These are phyloP conservation scores for Escarpia spicata DNA, from an alignment of 2,888 invertebrate genomes.

Conservation along the genomic window DNA sequence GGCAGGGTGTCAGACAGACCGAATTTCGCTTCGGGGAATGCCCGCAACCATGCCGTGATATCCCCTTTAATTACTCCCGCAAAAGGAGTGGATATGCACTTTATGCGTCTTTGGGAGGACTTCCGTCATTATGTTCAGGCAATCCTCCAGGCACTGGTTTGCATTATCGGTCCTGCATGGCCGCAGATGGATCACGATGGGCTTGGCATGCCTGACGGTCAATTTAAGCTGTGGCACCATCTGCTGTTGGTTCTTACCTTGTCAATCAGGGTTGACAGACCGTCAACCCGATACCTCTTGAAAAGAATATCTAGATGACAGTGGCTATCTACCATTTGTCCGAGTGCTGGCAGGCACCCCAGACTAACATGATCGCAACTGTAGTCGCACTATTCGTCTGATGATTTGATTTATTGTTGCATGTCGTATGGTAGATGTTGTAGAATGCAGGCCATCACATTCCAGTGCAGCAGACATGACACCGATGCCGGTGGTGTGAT, in stretches of 20 bases:
- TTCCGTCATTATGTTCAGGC: neutral
- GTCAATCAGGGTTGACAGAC: neutral
- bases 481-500: too few relatives aligned
- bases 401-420: neutral
- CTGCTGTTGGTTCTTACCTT: neutral
- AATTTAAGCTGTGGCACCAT: too few relatives aligned
- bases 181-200: neutral
- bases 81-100: neutral
- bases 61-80: neutral
- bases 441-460: neutral
- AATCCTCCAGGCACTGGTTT: neutral
- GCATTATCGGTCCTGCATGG: neutral
- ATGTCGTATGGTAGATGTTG: neutral
- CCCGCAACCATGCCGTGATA: neutral
- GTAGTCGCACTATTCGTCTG: too few relatives aligned
- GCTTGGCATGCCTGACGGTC: neutral
- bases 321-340: neutral
- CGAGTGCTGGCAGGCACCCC: neutral
- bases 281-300: neutral
- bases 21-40: neutral
- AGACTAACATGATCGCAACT: too few relatives aligned
- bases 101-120: neutral
- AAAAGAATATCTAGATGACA: neutral
- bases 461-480: neutral
- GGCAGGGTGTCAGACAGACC: neutral